A percentile compares a stretch with the other conserved stretches of the same genome.
phyloP scores from a whole-genome alignment of 2,888 invertebrate species.

The Ametastegia equiseti region DNA sequence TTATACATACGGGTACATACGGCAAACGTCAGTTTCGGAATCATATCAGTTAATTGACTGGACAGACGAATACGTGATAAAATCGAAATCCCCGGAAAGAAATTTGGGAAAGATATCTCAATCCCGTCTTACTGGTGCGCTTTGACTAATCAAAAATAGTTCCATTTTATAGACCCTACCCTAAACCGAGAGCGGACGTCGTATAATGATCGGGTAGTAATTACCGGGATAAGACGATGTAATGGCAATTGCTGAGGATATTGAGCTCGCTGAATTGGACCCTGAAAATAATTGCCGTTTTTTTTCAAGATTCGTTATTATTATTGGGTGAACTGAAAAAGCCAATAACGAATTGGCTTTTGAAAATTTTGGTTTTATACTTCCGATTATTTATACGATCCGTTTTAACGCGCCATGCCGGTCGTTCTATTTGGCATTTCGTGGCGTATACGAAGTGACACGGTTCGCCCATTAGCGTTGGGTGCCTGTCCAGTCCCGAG shows the following conservation, averaged over 20 bases:
- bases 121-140: not conserved
- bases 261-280: not conserved
- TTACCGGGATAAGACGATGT: constrained; percentile 5
- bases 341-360: not conserved
- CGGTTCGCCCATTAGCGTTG: constrained; percentile 70
- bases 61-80: constrained; percentile 12
- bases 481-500: constrained; percentile 67
- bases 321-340: not conserved
- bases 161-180: constrained; percentile 38
- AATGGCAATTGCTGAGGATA: not conserved
- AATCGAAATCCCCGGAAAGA: constrained; percentile 1
- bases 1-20: not conserved
- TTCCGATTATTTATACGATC: not conserved
- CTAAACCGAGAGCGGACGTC: not conserved
- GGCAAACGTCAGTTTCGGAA: not conserved
- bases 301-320: not conserved
- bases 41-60: constrained; percentile 38
- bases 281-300: not conserved
- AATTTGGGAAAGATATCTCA: not conserved
- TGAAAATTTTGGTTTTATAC: not conserved
- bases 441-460: constrained; percentile 66
- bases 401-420: constrained; percentile 35
- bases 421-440: constrained; percentile 42
- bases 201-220: constrained; percentile 17
- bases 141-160: constrained; percentile 3